Conservation (phyloP, 2,888 invertebrate species). For the Athalia cordata region DNA sequence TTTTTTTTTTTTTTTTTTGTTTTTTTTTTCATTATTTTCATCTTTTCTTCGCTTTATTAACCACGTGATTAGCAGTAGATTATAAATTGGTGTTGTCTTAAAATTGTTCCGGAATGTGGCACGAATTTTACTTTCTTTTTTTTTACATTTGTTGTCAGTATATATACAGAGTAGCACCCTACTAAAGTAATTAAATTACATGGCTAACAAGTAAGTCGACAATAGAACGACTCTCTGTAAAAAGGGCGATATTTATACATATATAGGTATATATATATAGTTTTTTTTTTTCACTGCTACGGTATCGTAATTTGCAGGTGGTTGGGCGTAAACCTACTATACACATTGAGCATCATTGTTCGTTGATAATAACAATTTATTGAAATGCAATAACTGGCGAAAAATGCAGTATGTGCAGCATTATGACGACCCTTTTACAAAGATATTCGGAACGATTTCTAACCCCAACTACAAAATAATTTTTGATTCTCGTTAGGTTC, state of each 20-base stretch:
- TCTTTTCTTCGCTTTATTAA: neutral
- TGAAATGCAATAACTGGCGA: conserved; percentile 24
- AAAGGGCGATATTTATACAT: conserved; percentile 29
- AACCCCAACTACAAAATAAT: conserved; percentile 20
- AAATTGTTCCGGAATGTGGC: conserved; percentile 18
- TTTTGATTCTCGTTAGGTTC: conserved; percentile 42
- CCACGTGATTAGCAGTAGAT: conserved; percentile 9
- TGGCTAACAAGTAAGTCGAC: conserved; percentile 38
- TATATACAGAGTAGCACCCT: conserved; percentile 43
- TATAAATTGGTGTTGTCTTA: neutral
- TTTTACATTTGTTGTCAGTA: conserved; percentile 19
- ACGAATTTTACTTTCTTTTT: conserved; percentile 19
- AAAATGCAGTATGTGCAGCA: neutral
- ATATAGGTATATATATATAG: neutral
- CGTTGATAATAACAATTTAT: conserved; percentile 12
- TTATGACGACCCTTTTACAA: conserved; percentile 36
- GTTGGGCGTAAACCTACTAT: conserved; percentile 8
- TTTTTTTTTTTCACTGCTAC: neutral
- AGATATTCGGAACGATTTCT: conserved; percentile 29
- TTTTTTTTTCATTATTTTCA: no score
- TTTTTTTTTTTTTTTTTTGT: neutral
- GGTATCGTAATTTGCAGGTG: neutral
- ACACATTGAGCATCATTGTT: conserved; percentile 32
- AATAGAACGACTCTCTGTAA: conserved; percentile 37
- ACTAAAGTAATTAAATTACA: conserved; percentile 40